Evolutionary conservation across 2,113 vertebrate species (phyloP).

Genomic region (Nanorana parkeri): DNA sequence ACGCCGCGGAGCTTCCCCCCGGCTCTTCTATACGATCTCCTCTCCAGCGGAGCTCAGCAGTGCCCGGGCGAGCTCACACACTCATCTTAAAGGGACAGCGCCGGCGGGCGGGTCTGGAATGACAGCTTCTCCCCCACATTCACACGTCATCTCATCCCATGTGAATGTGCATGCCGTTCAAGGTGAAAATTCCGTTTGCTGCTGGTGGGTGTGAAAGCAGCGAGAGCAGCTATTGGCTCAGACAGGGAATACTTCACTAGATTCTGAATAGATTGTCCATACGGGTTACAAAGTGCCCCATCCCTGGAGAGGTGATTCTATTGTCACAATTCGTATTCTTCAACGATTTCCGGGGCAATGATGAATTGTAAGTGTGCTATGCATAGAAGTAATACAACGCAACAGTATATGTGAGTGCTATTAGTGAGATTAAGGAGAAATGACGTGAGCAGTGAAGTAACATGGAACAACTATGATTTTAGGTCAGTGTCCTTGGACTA

Average conservation of each 20-base stretch:
- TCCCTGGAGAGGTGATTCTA: too few relatives aligned
- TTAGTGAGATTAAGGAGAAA: not conserved
- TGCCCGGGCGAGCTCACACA: not conserved
- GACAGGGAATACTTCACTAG: not conserved
- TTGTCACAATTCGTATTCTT: too few relatives aligned
- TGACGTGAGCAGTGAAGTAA: too few relatives aligned
- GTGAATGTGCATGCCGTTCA: not conserved
- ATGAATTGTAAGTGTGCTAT: too few relatives aligned
- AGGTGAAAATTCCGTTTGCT: not conserved
- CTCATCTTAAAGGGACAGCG: slow-evolving; percentile 50
- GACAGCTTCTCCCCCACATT: not conserved
- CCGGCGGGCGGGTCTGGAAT: slow-evolving; percentile 24
- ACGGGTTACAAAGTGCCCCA: not conserved
- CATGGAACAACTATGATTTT: too few relatives aligned
- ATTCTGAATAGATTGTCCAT: not conserved
- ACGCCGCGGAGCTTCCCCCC: not conserved
- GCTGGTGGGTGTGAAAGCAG: not conserved
- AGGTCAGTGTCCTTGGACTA: too few relatives aligned
- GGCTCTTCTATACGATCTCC: not conserved
- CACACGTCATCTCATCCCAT: slow-evolving; percentile 42
- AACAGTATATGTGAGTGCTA: not conserved
- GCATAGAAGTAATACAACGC: too few relatives aligned
- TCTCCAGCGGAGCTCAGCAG: not conserved
- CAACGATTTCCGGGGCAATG: not conserved
- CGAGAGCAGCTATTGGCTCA: not conserved